These are phyloP conservation scores for Spilarctia lutea DNA, from an alignment of 2,888 invertebrate species.

Conservation along the genomic window DNA sequence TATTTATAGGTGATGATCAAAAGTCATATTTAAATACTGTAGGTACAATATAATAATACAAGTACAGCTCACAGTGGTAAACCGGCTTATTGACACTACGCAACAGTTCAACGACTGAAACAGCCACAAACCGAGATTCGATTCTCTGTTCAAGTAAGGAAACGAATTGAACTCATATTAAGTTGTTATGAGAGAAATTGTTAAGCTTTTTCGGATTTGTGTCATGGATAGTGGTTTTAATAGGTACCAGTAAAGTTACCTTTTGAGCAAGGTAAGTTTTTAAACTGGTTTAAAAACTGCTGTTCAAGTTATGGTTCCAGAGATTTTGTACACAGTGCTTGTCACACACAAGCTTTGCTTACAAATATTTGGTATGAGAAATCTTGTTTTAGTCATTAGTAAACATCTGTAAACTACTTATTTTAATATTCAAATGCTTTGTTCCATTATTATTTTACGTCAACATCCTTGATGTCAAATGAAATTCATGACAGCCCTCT, in stretches of 20 bases:
- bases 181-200: slow-evolving; percentile 19
- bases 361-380: too few species aligned
- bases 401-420: too few species aligned
- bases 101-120: slow-evolving; percentile 50
- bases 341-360: too few species aligned
- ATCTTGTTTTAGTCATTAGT: too few species aligned
- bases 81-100: slow-evolving; percentile 15
- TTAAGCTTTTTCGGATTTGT: slow-evolving; percentile 34
- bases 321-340: background rate
- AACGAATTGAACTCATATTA: slow-evolving; percentile 33
- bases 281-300: slow-evolving; percentile 18
- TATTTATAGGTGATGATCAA: background rate
- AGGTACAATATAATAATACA: background rate
- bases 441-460: too few species aligned
- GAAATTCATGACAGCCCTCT: too few species aligned
- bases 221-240: slow-evolving; percentile 41
- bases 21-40: background rate
- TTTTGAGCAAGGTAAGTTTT: slow-evolving; percentile 24
- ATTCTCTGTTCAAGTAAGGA: slow-evolving; percentile 38
- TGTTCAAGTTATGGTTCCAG: slow-evolving; percentile 16
- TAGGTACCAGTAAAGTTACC: slow-evolving; percentile 23
- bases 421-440: too few species aligned
- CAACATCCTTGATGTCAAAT: too few species aligned
- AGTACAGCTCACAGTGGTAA: slow-evolving; percentile 3
- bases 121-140: slow-evolving; percentile 34